phyloP scores from a whole-genome alignment of 2,888 invertebrate genomes.

The Crocallis elinguaria region DNA sequence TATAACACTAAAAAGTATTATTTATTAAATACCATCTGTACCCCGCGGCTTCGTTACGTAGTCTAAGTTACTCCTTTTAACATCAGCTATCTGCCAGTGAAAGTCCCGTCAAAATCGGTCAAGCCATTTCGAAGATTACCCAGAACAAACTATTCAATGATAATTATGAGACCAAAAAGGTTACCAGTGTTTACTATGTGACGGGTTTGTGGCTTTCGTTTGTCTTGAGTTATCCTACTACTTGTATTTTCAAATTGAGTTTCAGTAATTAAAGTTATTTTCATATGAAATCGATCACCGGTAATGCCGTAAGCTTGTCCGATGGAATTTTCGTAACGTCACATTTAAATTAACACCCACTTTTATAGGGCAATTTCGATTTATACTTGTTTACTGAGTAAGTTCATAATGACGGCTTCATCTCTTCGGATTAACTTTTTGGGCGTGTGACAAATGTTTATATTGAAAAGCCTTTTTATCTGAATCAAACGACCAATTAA shows the following conservation, averaged over 20 bases:
- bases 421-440: background rate
- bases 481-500: too few relatives aligned
- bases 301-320: slow-evolving; percentile 30
- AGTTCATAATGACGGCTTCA: slow-evolving; percentile 12
- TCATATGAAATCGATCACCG: slow-evolving; percentile 40
- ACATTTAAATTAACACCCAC: slow-evolving; percentile 29
- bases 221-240: slow-evolving; percentile 8
- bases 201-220: too few relatives aligned
- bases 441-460: background rate
- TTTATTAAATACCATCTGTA: too few relatives aligned
- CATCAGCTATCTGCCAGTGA: too few relatives aligned
- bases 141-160: too few relatives aligned
- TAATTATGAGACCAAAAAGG: too few relatives aligned
- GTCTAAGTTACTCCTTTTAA: too few relatives aligned
- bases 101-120: too few relatives aligned
- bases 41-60: too few relatives aligned
- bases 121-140: too few relatives aligned
- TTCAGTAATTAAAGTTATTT: slow-evolving; percentile 40
- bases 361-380: slow-evolving; percentile 8
- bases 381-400: slow-evolving; percentile 11
- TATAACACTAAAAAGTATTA: too few relatives aligned
- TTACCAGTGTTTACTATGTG: too few relatives aligned
- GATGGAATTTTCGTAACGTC: slow-evolving; percentile 25
- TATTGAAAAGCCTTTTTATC: background rate
- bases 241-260: background rate